Percentiles rank a stretch among this genome's conserved stretches.
Evolutionary conservation across 2,888 invertebrate genomes (phyloP).

Genomic region (Poecilobothrus nobilitatus): DNA sequence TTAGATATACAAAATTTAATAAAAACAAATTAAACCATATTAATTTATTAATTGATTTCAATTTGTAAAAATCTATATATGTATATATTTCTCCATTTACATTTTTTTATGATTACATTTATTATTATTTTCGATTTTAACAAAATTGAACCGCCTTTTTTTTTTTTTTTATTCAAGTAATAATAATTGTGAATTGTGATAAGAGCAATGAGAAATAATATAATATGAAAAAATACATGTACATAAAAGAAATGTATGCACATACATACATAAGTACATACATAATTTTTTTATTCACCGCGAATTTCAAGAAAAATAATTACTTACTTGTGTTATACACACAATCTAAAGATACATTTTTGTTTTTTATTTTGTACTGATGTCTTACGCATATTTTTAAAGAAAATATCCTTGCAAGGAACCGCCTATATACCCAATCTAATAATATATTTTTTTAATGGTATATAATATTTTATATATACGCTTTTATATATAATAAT

Average conservation of each 20-base stretch:
- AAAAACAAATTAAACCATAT: too few species aligned
- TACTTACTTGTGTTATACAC: too few species aligned
- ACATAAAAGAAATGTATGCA: not conserved
- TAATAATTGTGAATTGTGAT: not conserved
- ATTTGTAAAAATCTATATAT: too few species aligned
- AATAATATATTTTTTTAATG: not conserved
- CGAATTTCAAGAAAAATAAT: too few species aligned
- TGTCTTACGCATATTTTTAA: not conserved
- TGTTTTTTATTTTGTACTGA: too few species aligned
- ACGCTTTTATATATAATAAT: not conserved
- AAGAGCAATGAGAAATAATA: not conserved
- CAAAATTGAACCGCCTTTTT: not conserved
- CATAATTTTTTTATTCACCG: not conserved
- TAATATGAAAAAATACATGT: not conserved
- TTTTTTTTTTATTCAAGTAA: not conserved
- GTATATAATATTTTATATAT: not conserved
- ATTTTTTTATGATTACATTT: too few species aligned
- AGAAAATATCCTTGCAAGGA: not conserved
- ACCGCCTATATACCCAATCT: not conserved
- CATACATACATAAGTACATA: not conserved
- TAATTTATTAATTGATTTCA: too few species aligned
- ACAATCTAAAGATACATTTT: too few species aligned
- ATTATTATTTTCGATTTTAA: too few species aligned
- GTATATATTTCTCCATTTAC: too few species aligned
- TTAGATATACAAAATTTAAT: too few species aligned